phyloP scores from a whole-genome alignment of 2,888 invertebrate genomes.

The Trachelus iudaicus region DNA sequence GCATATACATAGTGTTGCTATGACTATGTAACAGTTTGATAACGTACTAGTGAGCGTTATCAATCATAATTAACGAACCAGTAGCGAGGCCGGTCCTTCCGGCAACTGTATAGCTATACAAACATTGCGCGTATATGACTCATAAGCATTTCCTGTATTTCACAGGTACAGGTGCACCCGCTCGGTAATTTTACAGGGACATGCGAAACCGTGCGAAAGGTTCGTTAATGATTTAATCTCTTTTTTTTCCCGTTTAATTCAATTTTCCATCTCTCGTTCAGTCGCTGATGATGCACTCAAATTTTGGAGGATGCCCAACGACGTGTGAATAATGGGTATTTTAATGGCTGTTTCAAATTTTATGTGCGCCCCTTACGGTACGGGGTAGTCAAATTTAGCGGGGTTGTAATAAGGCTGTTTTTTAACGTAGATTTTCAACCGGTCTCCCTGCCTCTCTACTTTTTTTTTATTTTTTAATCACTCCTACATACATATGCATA shows the following conservation, averaged over 20 bases:
- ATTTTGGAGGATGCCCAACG: background rate
- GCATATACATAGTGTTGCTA: background rate
- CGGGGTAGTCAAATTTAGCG: background rate
- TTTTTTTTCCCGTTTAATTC: no score
- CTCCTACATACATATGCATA: background rate
- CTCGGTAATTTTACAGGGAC: background rate
- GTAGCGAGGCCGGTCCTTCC: background rate
- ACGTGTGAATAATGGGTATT: background rate
- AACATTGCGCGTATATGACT: background rate
- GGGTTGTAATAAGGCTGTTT: background rate
- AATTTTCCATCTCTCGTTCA: background rate
- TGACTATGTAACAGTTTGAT: background rate
- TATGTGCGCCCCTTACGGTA: background rate
- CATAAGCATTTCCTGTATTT: background rate
- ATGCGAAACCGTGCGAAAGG: background rate
- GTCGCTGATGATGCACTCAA: background rate
- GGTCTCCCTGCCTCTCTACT: background rate
- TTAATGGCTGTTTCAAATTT: background rate
- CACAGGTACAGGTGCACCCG: background rate
- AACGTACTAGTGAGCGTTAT: background rate
- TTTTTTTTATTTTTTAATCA: background rate
- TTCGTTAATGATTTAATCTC: background rate
- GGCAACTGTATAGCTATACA: background rate
- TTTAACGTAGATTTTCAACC: background rate
- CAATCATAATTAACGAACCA: background rate